A percentile compares a stretch with the other conserved stretches of the same genome.
Conservation (phyloP, 2,797 vertebrate species). For the Syncerus caffer region DNA sequence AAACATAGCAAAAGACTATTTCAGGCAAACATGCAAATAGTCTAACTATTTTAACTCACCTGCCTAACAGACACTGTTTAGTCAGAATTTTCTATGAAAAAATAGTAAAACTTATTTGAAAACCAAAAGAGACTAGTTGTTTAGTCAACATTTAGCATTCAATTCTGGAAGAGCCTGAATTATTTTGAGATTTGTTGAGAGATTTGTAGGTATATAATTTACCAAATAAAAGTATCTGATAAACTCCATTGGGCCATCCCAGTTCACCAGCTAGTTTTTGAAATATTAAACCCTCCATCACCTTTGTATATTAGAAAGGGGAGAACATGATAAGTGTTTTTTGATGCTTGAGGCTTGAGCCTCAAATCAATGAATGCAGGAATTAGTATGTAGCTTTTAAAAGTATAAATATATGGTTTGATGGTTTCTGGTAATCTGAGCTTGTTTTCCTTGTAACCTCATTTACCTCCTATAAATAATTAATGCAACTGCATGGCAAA, state of each 20-base stretch:
- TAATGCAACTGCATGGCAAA: slow-evolving; percentile 25
- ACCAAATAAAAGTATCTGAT: slow-evolving; percentile 42
- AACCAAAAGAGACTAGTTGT: background rate
- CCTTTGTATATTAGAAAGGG: slow-evolving; percentile 35
- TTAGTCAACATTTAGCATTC: slow-evolving; percentile 40
- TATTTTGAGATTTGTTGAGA: slow-evolving; percentile 29
- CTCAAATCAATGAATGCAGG: slow-evolving; percentile 51
- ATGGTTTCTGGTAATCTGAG: slow-evolving; percentile 69
- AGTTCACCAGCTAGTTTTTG: slow-evolving; percentile 15
- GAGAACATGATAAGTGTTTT: slow-evolving; percentile 20
- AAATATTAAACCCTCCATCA: slow-evolving; percentile 35
- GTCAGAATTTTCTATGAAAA: background rate
- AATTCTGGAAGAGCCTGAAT: slow-evolving; percentile 19
- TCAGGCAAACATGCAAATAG: slow-evolving; percentile 13
- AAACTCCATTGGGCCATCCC: background rate
- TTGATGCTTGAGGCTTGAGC: slow-evolving; percentile 52
- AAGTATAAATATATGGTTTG: slow-evolving; percentile 68
- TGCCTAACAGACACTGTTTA: background rate
- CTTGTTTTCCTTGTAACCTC: slow-evolving; percentile 67
- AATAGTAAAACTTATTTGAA: background rate
- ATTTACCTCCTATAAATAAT: slow-evolving; percentile 66
- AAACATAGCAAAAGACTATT: background rate
- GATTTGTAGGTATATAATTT: slow-evolving; percentile 23
- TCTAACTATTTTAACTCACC: background rate
- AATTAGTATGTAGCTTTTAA: slow-evolving; percentile 60